Conservation (phyloP, 2,113 vertebrate genomes). For the Myxocyprinus asiaticus region DNA sequence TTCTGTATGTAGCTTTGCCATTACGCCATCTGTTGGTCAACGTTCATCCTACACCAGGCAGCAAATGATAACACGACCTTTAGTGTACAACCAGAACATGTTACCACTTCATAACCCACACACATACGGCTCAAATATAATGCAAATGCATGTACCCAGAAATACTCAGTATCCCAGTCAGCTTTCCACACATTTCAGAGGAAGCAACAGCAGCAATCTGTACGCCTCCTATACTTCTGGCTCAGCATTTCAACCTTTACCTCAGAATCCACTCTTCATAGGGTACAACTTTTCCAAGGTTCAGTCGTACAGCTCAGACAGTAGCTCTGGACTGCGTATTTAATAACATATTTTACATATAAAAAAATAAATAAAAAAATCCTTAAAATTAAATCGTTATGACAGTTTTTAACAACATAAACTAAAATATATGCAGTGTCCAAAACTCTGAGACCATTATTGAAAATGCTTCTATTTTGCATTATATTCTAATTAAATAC, state of each 20-base stretch:
- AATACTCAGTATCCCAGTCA: conserved; percentile 55
- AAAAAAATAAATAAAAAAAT: background rate
- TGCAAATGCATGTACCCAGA: too few relatives aligned
- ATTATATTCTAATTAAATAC: too few relatives aligned
- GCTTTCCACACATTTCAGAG: conserved; percentile 24
- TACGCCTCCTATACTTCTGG: conserved; percentile 40
- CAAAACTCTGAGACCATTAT: too few relatives aligned
- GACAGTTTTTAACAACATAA: too few relatives aligned
- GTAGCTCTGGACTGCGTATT: conserved; percentile 62
- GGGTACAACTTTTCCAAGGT: conserved; percentile 56
- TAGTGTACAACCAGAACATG: conserved; percentile 49
- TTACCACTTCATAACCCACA: conserved; percentile 40
- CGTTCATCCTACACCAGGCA: conserved; percentile 40
- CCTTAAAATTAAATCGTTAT: too few relatives aligned
- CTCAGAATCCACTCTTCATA: conserved; percentile 63
- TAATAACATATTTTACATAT: conserved; percentile 38
- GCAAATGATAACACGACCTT: conserved; percentile 43
- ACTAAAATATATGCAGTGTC: too few relatives aligned
- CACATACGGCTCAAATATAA: conserved; percentile 36
- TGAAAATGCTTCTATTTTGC: too few relatives aligned
- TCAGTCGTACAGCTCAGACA: conserved; percentile 37
- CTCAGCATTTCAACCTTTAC: conserved; percentile 52
- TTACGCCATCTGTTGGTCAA: conserved; percentile 31
- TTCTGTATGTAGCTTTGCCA: conserved; percentile 41
- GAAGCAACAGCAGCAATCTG: background rate